phyloP scores from a whole-genome alignment of 2,888 invertebrate genomes.

The Dromius quadrimaculatus region DNA sequence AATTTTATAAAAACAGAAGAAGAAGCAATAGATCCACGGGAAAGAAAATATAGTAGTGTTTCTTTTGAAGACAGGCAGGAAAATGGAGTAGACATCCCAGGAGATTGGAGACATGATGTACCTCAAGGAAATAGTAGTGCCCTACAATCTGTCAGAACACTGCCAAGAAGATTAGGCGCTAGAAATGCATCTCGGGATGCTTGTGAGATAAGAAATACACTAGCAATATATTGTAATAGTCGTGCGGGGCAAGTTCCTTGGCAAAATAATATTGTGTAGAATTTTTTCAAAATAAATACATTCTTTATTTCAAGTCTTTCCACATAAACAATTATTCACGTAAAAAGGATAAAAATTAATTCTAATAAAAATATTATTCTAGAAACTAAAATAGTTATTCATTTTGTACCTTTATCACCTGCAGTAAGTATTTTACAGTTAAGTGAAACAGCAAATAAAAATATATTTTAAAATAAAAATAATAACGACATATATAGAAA shows the following conservation, averaged over 20 bases:
- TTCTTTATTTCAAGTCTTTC: background rate
- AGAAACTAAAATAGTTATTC: background rate
- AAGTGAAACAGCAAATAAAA: background rate
- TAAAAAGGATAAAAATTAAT: background rate
- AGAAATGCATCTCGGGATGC: slow-evolving; percentile 4
- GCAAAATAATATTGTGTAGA: slow-evolving; percentile 14
- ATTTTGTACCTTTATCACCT: background rate
- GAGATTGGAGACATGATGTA: slow-evolving; percentile 10
- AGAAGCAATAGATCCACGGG: background rate
- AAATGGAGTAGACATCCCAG: background rate
- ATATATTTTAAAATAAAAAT: too few relatives aligned
- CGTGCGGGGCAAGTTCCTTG: background rate
- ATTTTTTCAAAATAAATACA: background rate
- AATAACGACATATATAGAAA: too few relatives aligned
- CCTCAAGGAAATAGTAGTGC: slow-evolving; percentile 9
- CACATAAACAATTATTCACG: too few relatives aligned
- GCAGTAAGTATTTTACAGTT: background rate
- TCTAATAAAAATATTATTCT: background rate
- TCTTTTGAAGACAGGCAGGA: background rate
- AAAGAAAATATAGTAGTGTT: background rate
- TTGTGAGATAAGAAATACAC: background rate
- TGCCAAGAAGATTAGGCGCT: background rate
- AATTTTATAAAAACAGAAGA: slow-evolving; percentile 15
- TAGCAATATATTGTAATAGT: background rate
- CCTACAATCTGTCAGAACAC: background rate